A percentile compares a stretch with the other conserved stretches of the same genome.
phyloP scores from a whole-genome alignment of 2,113 vertebrate genomes.

The Seriola aureovittata region DNA sequence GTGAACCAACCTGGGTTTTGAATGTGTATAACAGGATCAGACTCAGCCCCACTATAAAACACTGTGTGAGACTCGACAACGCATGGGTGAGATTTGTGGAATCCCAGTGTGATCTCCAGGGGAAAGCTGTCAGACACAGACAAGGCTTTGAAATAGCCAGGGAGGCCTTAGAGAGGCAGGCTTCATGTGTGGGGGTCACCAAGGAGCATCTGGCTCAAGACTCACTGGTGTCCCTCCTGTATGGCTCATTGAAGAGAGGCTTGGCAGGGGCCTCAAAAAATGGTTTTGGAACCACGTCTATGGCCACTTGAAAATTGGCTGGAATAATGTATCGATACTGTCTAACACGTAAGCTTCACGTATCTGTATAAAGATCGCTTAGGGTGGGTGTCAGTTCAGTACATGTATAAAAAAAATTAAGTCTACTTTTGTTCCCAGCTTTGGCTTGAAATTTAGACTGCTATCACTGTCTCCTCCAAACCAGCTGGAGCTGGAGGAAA shows the following conservation, averaged over 20 bases:
- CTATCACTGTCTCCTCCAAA: constrained; percentile 5
- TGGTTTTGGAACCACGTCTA: neutral
- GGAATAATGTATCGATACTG: neutral
- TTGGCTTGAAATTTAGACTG: neutral
- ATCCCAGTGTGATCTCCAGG: constrained; percentile 67
- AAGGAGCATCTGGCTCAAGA: constrained; percentile 36
- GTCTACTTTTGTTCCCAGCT: neutral
- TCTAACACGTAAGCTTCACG: neutral
- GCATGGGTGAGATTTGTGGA: constrained; percentile 77
- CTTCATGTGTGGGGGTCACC: constrained; percentile 41
- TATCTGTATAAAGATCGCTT: neutral
- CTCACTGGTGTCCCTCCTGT: neutral
- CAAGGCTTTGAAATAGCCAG: constrained; percentile 58
- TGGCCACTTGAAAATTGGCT: neutral
- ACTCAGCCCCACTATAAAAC: constrained; percentile 27
- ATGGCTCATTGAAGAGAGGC: constrained; percentile 3
- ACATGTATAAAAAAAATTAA: neutral
- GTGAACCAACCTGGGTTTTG: constrained; percentile 38
- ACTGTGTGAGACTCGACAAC: constrained; percentile 35
- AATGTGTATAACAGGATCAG: constrained; percentile 26
- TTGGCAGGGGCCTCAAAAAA: neutral
- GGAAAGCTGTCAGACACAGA: constrained; percentile 46
- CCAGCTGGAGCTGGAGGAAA: constrained; percentile 1
- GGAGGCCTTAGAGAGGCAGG: constrained; percentile 16
- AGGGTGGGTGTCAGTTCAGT: neutral